Evolutionary conservation across 1,140 invertebrate species (phyloP).

Genomic region (Nasonia longicornis): DNA sequence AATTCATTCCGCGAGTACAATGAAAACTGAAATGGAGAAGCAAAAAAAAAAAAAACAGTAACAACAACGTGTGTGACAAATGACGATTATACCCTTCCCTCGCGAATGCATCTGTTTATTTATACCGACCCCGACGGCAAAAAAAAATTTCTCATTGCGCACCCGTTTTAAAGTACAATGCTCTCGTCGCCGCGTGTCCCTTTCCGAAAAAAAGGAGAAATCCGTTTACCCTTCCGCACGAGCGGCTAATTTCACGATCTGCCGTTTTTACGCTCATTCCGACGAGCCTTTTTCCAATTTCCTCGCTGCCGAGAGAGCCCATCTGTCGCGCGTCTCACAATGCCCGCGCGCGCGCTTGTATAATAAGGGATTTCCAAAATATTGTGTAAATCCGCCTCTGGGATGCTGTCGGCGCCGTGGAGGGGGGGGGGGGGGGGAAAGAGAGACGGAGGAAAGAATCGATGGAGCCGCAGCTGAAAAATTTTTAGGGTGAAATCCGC

Average conservation of each 20-base stretch:
- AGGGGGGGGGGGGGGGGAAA: background rate
- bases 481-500: constrained; percentile 66
- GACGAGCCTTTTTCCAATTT: constrained; percentile 59
- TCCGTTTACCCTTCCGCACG: constrained; percentile 48
- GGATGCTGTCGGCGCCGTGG: background rate
- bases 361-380: constrained; percentile 71
- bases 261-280: constrained; percentile 42
- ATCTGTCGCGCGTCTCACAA: constrained; percentile 61
- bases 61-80: background rate
- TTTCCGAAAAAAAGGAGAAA: constrained; percentile 13
- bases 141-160: background rate
- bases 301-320: constrained; percentile 46
- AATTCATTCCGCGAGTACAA: background rate
- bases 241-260: constrained; percentile 42
- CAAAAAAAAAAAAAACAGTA: background rate
- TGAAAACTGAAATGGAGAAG: constrained; percentile 1
- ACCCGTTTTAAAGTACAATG: constrained; percentile 16
- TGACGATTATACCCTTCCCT: background rate
- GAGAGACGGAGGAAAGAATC: constrained; percentile 7
- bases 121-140: background rate
- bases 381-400: constrained; percentile 67
- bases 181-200: background rate
- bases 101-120: constrained; percentile 29
- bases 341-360: constrained; percentile 36
- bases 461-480: constrained; percentile 62